A percentile compares a stretch with the other conserved stretches of the same genome.
These are phyloP conservation scores for Pterocles burchelli DNA, from an alignment of 2,113 vertebrate genomes.

Conservation along the genomic window DNA sequence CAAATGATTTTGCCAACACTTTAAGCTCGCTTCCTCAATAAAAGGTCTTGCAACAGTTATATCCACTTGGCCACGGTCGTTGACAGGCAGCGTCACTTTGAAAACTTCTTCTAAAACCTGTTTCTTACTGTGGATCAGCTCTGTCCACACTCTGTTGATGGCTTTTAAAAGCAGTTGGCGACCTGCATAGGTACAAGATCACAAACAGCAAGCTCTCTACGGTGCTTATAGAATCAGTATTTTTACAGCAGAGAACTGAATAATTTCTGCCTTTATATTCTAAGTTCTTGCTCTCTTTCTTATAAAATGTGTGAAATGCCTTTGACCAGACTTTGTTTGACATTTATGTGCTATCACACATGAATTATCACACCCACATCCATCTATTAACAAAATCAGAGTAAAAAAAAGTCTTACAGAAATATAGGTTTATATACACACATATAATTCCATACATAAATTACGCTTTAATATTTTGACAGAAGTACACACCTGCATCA, in stretches of 20 bases:
- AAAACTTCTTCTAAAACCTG: conserved; percentile 95
- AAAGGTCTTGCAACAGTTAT: conserved; percentile 85
- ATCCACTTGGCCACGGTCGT: conserved; percentile 95
- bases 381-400: neutral
- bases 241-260: neutral
- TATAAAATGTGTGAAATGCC: neutral
- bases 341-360: neutral
- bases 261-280: neutral
- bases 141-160: conserved; percentile 97
- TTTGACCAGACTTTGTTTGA: neutral
- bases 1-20: conserved; percentile 97
- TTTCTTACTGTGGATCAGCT: conserved; percentile 95
- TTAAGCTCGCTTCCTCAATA: conserved; percentile 92
- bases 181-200: conserved; percentile 72
- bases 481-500: neutral
- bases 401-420: neutral
- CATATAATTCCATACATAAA: neutral
- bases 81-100: conserved; percentile 92
- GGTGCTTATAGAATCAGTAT: fast-evolving
- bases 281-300: neutral
- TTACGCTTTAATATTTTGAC: neutral
- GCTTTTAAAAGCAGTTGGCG: conserved; percentile 97
- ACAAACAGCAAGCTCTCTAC: neutral
- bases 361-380: neutral
- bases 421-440: neutral